Conservation (phyloP, 2,113 vertebrate species). For the Cyphomyrus plagiostoma region DNA sequence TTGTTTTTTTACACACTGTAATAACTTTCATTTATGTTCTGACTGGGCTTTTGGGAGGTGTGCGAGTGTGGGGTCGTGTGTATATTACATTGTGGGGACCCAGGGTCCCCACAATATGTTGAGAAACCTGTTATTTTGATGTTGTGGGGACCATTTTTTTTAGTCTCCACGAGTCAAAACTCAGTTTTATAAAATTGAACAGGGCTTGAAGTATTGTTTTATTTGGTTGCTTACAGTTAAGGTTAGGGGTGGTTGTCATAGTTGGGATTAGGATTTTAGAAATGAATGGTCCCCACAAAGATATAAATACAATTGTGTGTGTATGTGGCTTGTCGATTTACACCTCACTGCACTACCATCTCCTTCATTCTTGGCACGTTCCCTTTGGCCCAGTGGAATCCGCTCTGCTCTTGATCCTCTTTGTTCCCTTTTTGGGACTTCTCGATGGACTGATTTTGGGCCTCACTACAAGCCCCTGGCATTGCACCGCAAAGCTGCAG, state of each 20-base stretch:
- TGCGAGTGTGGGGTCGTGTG: not conserved
- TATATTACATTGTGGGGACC: not conserved
- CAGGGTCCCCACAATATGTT: too few relatives aligned
- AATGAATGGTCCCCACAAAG: not conserved
- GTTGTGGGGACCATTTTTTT: not conserved
- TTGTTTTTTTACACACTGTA: not conserved
- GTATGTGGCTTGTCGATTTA: not conserved
- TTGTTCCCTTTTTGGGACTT: not conserved
- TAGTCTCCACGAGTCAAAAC: not conserved
- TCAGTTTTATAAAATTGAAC: not conserved
- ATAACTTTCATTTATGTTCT: not conserved
- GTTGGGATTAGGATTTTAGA: not conserved
- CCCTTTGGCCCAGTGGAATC: not conserved
- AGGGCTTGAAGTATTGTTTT: not conserved
- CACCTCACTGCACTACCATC: not conserved
- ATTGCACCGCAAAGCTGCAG: not conserved
- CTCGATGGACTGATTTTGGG: not conserved
- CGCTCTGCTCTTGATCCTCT: not conserved
- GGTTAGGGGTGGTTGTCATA: not conserved
- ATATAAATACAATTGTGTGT: not conserved
- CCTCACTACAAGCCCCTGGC: not conserved
- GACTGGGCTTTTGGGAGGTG: not conserved
- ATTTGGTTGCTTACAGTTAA: not conserved
- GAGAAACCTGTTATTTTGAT: not conserved
- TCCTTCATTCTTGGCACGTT: not conserved